Evolutionary conservation across 2,888 invertebrate genomes (phyloP).

Genomic region (Dryomyza anilis): DNA sequence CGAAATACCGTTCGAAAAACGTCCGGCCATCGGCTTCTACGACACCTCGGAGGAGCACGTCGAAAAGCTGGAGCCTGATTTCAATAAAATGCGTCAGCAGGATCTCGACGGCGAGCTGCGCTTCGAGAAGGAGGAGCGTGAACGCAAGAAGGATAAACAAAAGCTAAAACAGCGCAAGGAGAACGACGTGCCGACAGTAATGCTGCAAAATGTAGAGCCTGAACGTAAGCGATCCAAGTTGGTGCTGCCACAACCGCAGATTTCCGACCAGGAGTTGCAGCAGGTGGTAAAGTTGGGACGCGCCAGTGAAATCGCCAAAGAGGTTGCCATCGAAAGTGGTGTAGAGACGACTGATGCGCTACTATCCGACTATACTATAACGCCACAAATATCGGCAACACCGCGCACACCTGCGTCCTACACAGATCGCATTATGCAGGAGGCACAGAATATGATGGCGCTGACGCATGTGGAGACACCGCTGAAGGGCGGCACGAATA

Average conservation of each 20-base stretch:
- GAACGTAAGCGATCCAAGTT: constrained; percentile 92
- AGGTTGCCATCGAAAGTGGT: constrained; percentile 80
- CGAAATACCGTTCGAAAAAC: constrained; percentile 97
- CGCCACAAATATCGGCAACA: constrained; percentile 72
- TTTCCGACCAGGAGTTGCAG: constrained; percentile 88
- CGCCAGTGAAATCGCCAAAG: constrained; percentile 88
- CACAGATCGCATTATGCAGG: constrained; percentile 85
- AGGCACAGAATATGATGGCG: constrained; percentile 99
- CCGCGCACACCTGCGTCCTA: constrained; percentile 87
- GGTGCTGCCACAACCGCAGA: constrained; percentile 95
- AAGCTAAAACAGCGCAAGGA: constrained; percentile 95
- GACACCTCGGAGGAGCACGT: constrained; percentile 90
- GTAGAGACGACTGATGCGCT: constrained; percentile 82
- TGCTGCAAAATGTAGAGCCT: constrained; percentile 87
- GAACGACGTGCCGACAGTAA: constrained; percentile 90
- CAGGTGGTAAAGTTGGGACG: constrained; percentile 92
- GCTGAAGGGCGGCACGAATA: constrained; percentile 93
- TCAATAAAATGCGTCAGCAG: constrained; percentile 86
- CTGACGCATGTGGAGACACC: constrained; percentile 97
- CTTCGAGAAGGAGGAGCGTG: constrained; percentile 90
- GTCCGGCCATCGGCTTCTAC: constrained; percentile 90
- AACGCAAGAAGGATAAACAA: constrained; percentile 92
- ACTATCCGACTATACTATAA: constrained; percentile 87
- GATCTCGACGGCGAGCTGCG: constrained; percentile 91
- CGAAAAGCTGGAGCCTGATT: constrained; percentile 89